Evolutionary conservation across 2,113 vertebrate species (phyloP).

Genomic region (Sciurus niger): DNA sequence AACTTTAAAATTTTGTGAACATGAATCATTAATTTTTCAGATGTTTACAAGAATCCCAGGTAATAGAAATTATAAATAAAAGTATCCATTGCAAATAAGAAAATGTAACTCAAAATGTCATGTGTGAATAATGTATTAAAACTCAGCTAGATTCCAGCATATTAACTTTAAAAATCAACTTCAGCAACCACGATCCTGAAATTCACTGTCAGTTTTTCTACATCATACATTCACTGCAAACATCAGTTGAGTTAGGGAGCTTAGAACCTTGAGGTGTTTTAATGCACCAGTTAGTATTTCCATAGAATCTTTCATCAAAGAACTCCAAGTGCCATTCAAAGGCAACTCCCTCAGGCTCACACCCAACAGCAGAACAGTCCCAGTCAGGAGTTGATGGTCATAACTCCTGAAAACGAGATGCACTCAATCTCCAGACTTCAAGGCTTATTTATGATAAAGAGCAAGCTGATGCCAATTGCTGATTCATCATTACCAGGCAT

Average conservation of each 20-base stretch:
- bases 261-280: neutral
- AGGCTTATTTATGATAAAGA: neutral
- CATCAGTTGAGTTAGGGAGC: neutral
- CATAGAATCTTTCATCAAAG: neutral
- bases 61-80: conserved; percentile 4
- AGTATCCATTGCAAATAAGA: neutral
- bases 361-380: neutral
- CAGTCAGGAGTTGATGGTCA: neutral
- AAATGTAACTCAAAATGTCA: conserved; percentile 27
- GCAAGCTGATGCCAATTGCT: neutral
- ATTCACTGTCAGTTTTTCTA: neutral
- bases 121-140: neutral
- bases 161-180: conserved; percentile 34
- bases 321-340: neutral
- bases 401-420: neutral
- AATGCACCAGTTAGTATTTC: neutral
- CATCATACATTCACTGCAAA: neutral
- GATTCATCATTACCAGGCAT: neutral
- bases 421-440: neutral
- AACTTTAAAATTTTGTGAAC: neutral
- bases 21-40: neutral
- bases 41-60: conserved; percentile 15
- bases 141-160: neutral
- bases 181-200: neutral
- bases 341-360: neutral